A percentile compares a stretch with the other conserved stretches of the same genome.
Conservation (phyloP, 2,113 vertebrate genomes). For the Larimichthys polyactis region DNA sequence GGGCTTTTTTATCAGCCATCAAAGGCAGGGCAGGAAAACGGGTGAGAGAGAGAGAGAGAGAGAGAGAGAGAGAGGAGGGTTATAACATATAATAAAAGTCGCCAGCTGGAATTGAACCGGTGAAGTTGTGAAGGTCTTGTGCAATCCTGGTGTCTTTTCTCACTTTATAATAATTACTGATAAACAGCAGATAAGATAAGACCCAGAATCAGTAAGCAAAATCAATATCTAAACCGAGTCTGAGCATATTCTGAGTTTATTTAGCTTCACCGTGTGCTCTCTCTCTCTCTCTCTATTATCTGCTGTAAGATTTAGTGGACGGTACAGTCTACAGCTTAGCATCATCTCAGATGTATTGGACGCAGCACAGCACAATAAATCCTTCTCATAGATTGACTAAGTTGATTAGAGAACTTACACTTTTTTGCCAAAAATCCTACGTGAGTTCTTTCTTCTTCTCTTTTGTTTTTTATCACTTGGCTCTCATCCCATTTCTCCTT, state of each 20-base stretch:
- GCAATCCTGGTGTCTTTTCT: neutral
- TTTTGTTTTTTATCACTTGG: neutral
- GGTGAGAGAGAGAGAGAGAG: no score
- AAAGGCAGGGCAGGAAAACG: no score
- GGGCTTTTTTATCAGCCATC: no score
- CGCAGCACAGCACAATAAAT: neutral
- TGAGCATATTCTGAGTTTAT: neutral
- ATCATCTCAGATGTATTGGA: neutral
- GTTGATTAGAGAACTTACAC: neutral
- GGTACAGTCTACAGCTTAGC: neutral
- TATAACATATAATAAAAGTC: no score
- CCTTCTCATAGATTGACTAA: neutral
- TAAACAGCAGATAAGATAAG: neutral
- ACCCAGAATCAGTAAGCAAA: neutral
- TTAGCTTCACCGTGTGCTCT: neutral
- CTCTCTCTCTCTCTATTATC: neutral
- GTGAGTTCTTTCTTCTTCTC: neutral
- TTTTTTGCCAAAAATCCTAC: constrained; percentile 8
- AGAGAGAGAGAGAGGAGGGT: no score
- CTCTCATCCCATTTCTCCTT: constrained; percentile 22
- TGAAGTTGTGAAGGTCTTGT: no score
- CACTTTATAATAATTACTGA: neutral
- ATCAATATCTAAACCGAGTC: neutral
- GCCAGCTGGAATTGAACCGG: no score
- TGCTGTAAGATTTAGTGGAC: neutral